Evolutionary conservation across 1,140 invertebrate species (phyloP).

Genomic region (Scylla paramamosain): DNA sequence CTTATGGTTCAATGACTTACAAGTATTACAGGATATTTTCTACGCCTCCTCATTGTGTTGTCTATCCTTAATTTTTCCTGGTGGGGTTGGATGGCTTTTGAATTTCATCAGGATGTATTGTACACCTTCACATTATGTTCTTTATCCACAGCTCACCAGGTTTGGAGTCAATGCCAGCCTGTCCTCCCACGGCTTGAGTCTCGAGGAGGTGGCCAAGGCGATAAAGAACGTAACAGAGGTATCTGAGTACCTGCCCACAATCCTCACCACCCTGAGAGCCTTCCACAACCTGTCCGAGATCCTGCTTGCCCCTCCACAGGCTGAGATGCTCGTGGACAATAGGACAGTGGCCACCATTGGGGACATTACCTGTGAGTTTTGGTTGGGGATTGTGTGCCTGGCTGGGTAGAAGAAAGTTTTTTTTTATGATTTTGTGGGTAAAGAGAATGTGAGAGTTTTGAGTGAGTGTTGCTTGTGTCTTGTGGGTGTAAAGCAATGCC

Average conservation of each 20-base stretch:
- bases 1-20: no score
- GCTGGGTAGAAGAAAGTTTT: no score
- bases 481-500: no score
- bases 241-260: neutral
- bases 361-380: constrained; percentile 41
- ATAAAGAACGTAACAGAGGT: constrained; percentile 1
- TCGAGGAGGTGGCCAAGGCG: constrained; percentile 35
- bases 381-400: neutral
- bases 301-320: neutral
- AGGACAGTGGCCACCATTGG: neutral
- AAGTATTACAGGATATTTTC: no score
- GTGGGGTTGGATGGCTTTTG: no score
- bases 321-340: neutral
- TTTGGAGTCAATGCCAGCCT: constrained; percentile 59
- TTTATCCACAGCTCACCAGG: constrained; percentile 56
- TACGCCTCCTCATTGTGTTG: no score
- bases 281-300: neutral
- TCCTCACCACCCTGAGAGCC: constrained; percentile 8
- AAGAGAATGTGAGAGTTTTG: no score
- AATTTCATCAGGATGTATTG: no score
- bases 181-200: constrained; percentile 25
- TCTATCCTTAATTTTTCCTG: no score
- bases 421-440: no score
- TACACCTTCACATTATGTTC: no score
- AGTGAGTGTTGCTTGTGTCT: no score